These are phyloP conservation scores for Palloptera scutellata DNA, from an alignment of 2,888 invertebrate genomes.

Conservation along the genomic window DNA sequence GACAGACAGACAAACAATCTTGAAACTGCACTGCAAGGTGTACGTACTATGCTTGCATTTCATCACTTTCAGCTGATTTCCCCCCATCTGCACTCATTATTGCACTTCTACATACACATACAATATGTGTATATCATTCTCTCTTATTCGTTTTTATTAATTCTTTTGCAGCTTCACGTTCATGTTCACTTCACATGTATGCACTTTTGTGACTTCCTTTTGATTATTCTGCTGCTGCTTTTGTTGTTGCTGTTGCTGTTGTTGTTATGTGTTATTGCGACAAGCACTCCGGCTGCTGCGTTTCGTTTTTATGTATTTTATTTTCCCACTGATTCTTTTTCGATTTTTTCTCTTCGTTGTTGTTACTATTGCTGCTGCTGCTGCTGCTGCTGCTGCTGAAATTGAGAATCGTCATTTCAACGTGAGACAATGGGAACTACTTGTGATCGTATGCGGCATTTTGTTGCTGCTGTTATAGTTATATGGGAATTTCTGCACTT, in stretches of 20 bases:
- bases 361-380: constrained; percentile 39
- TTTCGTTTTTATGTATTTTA: constrained; percentile 41
- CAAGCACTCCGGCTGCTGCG: constrained; percentile 16
- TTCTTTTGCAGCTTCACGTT: constrained; percentile 38
- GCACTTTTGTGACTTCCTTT: constrained; percentile 59
- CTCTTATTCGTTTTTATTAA: constrained; percentile 50
- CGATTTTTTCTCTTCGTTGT: constrained; percentile 35
- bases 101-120: constrained; percentile 6
- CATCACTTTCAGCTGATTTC: constrained; percentile 41
- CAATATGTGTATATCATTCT: constrained; percentile 49
- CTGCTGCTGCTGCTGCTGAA: constrained; percentile 35
- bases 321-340: constrained; percentile 50
- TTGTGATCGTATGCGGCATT: constrained; percentile 38
- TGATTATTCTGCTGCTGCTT: constrained; percentile 36
- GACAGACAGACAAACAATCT: background rate
- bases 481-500: constrained; percentile 44
- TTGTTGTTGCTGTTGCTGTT: constrained; percentile 19
- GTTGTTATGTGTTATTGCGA: background rate
- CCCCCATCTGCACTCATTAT: constrained; percentile 25
- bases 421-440: constrained; percentile 40
- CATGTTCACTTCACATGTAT: constrained; percentile 47
- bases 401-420: constrained; percentile 32
- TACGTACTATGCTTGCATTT: constrained; percentile 2
- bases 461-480: constrained; percentile 11
- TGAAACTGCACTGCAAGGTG: constrained; percentile 18